Base-by-base conservation (phyloP, 2,113 vertebrate genomes). In the Centropristis striata region DNA sequence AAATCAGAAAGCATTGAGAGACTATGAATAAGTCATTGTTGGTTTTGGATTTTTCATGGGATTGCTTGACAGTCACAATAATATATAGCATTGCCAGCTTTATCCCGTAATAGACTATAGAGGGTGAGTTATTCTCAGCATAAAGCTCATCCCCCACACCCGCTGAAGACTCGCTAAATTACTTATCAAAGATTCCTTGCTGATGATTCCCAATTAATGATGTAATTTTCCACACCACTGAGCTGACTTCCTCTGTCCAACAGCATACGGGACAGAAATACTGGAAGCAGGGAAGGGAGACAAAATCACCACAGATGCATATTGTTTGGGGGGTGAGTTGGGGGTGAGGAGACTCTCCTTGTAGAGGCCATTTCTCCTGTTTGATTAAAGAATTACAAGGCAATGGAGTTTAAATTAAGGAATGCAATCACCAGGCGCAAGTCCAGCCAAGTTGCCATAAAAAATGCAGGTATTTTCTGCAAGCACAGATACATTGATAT, bases 131-230 rank as follows among this genome's bases (percentile, higher is more conserved):
- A 68, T 86, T 86, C 73, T 57, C 68, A 69, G 75, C 58, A 20
- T 20, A 49, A 58, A 70, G 46, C 83, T 71, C 87, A 64, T 55
- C 86, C 84, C 75, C 88, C 72, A 78, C 77, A 75, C 64, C 80
- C 47, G 58, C 83, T 71, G 78, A 80, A 78, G 68, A 71, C 57
- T 63, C 61, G 27, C 75, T 86, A 85, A 88, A 94, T 91, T 85
- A 92, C 91, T 88, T 92, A 90, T 93, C 88, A 93, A 78, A 79
- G 84, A 92, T 81, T 92, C 74, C 85, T 89, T 86, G 88, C 88
- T 92, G 84, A 93, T 89, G 92, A 91, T 83, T 93, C 87, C 86
- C 88, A 95, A 94, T 94, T 93, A 92, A 92, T 77, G 85, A 93
- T 91, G 73, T 93, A 80, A 94, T 95, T 95, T 94, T 94, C 90